Percentiles rank a stretch among this genome's conserved stretches.
These are phyloP conservation scores for Brotula barbata DNA, from an alignment of 2,797 vertebrate genomes.

Conservation along the genomic window DNA sequence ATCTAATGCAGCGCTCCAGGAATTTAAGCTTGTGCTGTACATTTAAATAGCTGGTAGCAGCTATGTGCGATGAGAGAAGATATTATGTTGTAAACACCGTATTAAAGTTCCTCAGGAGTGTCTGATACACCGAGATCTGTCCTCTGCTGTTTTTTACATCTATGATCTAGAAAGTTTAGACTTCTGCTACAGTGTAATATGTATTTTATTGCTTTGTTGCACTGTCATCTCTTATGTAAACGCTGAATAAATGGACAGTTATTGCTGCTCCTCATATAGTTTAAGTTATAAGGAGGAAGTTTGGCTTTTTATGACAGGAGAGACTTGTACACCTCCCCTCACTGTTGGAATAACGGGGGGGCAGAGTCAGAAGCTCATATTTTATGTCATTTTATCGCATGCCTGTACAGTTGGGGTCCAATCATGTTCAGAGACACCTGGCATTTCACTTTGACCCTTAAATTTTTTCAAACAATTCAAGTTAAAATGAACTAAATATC, in stretches of 20 bases:
- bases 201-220: not conserved
- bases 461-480: too few species aligned
- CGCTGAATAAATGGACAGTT: constrained; percentile 14
- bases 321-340: constrained; percentile 6
- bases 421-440: not conserved
- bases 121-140: not conserved
- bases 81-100: constrained; percentile 25
- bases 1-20: constrained; percentile 10
- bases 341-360: not conserved
- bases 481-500: too few species aligned
- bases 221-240: constrained; percentile 9
- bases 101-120: not conserved
- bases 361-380: not conserved
- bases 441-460: not conserved
- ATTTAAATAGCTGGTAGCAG: constrained; percentile 22
- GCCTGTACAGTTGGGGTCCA: not conserved
- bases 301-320: constrained; percentile 19
- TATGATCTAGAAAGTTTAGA: constrained; percentile 33
- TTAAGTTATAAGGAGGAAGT: constrained; percentile 13
- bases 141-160: constrained; percentile 9
- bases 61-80: constrained; percentile 6
- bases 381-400: not conserved
- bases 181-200: constrained; percentile 11
- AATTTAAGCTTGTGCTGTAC: constrained; percentile 12
- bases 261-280: constrained; percentile 21